Conservation (phyloP, 2,888 invertebrate species). For the Euzophera pinguis region DNA sequence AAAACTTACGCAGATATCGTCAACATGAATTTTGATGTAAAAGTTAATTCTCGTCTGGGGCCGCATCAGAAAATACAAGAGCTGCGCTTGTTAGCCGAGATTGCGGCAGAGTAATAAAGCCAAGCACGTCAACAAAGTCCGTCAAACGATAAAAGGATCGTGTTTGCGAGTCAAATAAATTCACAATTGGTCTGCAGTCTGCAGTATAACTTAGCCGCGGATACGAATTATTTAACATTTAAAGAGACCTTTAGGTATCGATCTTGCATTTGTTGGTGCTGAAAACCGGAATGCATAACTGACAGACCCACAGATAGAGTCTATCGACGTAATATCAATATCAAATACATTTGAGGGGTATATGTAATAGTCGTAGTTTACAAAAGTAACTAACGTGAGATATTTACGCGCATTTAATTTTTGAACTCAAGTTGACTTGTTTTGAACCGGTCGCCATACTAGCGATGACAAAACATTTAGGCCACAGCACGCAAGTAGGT, state of each 20-base stretch:
- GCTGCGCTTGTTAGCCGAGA: constrained; percentile 50
- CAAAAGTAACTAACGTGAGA: too few species aligned
- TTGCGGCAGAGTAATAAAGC: constrained; percentile 44
- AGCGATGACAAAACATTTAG: too few species aligned
- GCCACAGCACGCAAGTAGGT: too few species aligned
- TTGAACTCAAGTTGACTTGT: too few species aligned
- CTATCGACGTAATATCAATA: too few species aligned
- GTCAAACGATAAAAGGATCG: constrained; percentile 53
- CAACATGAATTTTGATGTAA: constrained; percentile 56
- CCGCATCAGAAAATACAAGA: constrained; percentile 45
- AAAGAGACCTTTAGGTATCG: constrained; percentile 18
- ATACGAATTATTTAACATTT: constrained; percentile 45
- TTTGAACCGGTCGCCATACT: too few species aligned
- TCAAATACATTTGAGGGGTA: too few species aligned
- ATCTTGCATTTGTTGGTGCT: too few species aligned
- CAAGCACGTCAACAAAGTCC: constrained; percentile 46
- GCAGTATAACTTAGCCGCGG: constrained; percentile 35
- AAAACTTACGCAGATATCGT: constrained; percentile 56
- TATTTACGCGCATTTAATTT: too few species aligned
- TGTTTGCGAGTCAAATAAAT: constrained; percentile 53
- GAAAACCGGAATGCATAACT: too few species aligned
- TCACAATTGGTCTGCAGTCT: constrained; percentile 49
- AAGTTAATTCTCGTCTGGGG: constrained; percentile 37
- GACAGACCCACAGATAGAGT: too few species aligned
- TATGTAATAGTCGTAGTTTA: too few species aligned